These are phyloP conservation scores for Lasiurus cinereus DNA, from an alignment of 2,113 vertebrate species.

Conservation along the genomic window DNA sequence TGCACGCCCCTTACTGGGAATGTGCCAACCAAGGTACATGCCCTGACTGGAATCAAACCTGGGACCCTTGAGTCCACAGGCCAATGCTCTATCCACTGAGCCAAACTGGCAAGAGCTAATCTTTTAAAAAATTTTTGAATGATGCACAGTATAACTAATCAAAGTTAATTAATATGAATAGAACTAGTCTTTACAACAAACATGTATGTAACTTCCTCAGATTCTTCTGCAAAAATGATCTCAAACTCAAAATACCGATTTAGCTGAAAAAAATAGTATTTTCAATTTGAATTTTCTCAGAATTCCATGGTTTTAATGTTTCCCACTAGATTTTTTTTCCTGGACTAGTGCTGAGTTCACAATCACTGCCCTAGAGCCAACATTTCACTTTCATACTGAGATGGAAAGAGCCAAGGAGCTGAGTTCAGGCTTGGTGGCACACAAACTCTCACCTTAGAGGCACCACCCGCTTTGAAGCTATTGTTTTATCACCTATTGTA, in stretches of 20 bases:
- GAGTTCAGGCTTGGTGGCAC: not conserved
- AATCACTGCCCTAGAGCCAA: not conserved
- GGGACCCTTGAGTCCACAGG: no score
- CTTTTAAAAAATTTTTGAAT: conserved; percentile 22
- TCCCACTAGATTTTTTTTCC: not conserved
- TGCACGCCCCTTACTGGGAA: no score
- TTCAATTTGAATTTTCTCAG: conserved; percentile 13
- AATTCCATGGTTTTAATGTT: conserved; percentile 40
- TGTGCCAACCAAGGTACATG: no score
- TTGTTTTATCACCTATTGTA: not conserved
- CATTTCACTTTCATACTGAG: conserved; percentile 1
- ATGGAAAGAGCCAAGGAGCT: not conserved
- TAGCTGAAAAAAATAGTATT: conserved; percentile 57
- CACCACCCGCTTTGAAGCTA: not conserved
- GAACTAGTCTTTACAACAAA: conserved; percentile 62
- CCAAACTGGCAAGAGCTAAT: no score
- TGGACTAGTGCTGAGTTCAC: not conserved
- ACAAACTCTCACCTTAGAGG: not conserved
- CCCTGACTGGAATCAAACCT: no score
- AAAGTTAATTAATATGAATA: conserved; percentile 43
- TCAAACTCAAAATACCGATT: conserved; percentile 53
- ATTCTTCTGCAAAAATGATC: conserved; percentile 61
- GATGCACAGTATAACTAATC: conserved; percentile 51
- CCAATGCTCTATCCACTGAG: no score
- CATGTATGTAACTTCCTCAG: conserved; percentile 35